Evolutionary conservation across 2,113 vertebrate species (phyloP).

Genomic region (Antechinus flavipes): DNA sequence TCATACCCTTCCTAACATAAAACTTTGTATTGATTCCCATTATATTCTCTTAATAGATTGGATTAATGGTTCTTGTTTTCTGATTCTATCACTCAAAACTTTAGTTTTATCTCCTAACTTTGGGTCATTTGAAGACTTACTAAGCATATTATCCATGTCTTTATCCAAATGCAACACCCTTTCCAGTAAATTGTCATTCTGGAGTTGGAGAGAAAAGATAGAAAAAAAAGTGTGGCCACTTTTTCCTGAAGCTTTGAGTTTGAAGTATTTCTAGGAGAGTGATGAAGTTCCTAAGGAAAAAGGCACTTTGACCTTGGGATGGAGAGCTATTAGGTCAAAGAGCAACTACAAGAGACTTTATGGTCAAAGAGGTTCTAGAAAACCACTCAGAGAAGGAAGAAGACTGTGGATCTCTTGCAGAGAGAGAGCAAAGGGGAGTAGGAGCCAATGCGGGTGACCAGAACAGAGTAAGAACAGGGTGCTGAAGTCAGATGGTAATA

Average conservation of each 20-base stretch:
- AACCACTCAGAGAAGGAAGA: neutral
- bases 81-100: neutral
- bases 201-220: neutral
- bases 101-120: neutral
- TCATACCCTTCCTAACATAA: neutral
- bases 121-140: neutral
- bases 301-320: neutral
- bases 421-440: neutral
- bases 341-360: neutral
- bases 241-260: neutral
- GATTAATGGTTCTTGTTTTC: neutral
- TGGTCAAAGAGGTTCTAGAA: neutral
- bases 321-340: neutral
- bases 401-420: neutral
- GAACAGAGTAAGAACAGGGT: conserved; percentile 37
- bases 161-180: neutral
- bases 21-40: neutral
- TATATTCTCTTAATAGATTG: neutral
- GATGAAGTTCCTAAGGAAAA: neutral
- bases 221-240: neutral
- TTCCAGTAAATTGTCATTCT: neutral
- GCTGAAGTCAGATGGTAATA: neutral
- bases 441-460: neutral
- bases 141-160: neutral
- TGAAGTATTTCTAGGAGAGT: neutral